These are phyloP conservation scores for Nysson spinosus DNA, from an alignment of 2,888 invertebrate species.

Conservation along the genomic window DNA sequence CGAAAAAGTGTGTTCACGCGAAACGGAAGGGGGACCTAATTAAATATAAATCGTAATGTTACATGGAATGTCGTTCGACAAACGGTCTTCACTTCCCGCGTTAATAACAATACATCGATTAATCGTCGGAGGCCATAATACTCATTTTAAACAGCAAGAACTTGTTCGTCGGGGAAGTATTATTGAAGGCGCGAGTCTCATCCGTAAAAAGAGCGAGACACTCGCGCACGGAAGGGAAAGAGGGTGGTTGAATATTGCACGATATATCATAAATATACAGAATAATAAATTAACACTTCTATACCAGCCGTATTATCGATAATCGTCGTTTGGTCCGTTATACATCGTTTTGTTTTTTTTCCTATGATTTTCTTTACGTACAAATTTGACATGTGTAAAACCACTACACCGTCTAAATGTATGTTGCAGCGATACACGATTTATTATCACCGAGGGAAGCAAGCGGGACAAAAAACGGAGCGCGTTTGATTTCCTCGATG, in stretches of 20 bases:
- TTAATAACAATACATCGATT: constrained; percentile 4
- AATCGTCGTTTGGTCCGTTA: constrained; percentile 54
- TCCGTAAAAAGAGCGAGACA: neutral
- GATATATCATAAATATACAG: constrained; percentile 40
- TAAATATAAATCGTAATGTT: constrained; percentile 36
- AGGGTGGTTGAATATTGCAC: constrained; percentile 44
- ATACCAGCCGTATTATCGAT: constrained; percentile 20
- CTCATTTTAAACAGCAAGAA: neutral
- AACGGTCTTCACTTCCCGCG: no score
- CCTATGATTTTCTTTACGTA: constrained; percentile 52
- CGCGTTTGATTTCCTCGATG: constrained; percentile 1
- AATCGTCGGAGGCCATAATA: constrained; percentile 8
- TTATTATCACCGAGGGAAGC: neutral
- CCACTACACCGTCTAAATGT: constrained; percentile 18
- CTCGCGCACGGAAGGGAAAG: constrained; percentile 4
- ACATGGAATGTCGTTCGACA: constrained; percentile 40
- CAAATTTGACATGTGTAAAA: constrained; percentile 57
- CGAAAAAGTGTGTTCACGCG: constrained; percentile 3
- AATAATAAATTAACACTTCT: constrained; percentile 54
- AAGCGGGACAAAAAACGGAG: neutral
- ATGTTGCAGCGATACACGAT: constrained; percentile 4
- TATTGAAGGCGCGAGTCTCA: neutral
- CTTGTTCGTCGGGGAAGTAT: neutral
- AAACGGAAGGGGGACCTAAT: constrained; percentile 25
- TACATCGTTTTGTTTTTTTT: neutral